Conservation (phyloP, 2,797 vertebrate genomes). For the Merluccius polli region DNA sequence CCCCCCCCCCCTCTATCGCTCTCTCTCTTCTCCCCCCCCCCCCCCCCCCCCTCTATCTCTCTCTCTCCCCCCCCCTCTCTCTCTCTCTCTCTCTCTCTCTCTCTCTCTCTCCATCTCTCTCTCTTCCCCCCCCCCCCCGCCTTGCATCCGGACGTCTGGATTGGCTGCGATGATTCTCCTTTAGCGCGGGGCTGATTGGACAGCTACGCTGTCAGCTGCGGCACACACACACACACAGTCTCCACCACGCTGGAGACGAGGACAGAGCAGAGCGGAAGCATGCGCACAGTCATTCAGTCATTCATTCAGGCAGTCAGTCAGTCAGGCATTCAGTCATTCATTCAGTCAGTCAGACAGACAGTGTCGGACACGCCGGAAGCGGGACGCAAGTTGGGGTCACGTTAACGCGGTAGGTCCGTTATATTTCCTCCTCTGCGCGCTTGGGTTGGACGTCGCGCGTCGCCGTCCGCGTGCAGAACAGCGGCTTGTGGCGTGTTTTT, state of each 20-base stretch:
- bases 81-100: too few species aligned
- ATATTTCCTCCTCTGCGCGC: too few species aligned
- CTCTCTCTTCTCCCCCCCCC: not conserved
- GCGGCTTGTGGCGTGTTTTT: not conserved
- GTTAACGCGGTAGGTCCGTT: not conserved
- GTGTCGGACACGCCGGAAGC: not conserved
- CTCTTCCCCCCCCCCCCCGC: too few species aligned
- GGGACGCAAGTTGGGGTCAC: not conserved
- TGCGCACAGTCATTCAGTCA: not conserved
- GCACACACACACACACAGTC: not conserved
- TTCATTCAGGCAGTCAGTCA: not conserved
- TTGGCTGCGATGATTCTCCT: constrained; percentile 38
- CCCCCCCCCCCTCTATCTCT: too few species aligned
- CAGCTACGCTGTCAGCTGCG: constrained; percentile 26
- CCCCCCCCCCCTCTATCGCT: not conserved
- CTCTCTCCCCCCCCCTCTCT: too few species aligned
- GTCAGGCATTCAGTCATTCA: not conserved
- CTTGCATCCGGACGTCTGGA: constrained; percentile 18
- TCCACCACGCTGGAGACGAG: not conserved
- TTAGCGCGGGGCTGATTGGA: constrained; percentile 61
- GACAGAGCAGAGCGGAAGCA: not conserved
- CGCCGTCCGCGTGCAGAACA: too few species aligned
- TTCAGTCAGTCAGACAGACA: not conserved
- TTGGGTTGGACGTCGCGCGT: too few species aligned
- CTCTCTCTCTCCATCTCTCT: not conserved